A percentile compares a stretch with the other conserved stretches of the same genome.
Evolutionary conservation across 23 tunicate genomes (phyloP).

Genomic region (Oikopleura albicans): DNA sequence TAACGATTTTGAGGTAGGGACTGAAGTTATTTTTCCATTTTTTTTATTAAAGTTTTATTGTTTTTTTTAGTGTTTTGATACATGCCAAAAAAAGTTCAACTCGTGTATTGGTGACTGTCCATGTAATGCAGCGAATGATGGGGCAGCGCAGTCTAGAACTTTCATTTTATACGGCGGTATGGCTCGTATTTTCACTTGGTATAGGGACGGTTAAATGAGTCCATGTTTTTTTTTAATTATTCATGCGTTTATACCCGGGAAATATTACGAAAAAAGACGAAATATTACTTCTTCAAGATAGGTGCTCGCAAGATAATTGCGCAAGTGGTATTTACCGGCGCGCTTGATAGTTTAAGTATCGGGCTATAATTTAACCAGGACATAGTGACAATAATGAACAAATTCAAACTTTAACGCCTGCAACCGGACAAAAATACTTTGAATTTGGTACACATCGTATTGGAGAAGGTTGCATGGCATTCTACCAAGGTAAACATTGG

Average conservation of each 20-base stretch:
- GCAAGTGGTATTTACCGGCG: too few relatives aligned
- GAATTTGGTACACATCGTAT: background rate
- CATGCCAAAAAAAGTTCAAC: background rate
- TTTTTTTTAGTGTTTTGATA: background rate
- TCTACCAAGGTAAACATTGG: background rate
- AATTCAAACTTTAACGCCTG: background rate
- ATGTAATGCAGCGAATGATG: background rate
- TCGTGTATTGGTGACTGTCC: background rate
- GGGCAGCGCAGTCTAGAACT: background rate
- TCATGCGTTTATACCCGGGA: too few relatives aligned
- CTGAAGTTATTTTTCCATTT: too few relatives aligned
- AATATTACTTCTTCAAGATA: too few relatives aligned
- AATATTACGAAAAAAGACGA: too few relatives aligned
- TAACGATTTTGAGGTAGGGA: too few relatives aligned
- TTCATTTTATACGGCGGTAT: background rate
- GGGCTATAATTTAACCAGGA: too few relatives aligned
- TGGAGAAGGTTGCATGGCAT: background rate
- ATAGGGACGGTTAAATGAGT: too few relatives aligned
- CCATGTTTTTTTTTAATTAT: too few relatives aligned
- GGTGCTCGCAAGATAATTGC: too few relatives aligned
- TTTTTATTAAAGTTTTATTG: too few relatives aligned
- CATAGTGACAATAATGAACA: background rate
- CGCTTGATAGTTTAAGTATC: too few relatives aligned
- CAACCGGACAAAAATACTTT: background rate
- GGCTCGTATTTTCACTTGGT: background rate